Conservation (phyloP, 2,888 invertebrate genomes). For the Dinocampus coccinellae region DNA sequence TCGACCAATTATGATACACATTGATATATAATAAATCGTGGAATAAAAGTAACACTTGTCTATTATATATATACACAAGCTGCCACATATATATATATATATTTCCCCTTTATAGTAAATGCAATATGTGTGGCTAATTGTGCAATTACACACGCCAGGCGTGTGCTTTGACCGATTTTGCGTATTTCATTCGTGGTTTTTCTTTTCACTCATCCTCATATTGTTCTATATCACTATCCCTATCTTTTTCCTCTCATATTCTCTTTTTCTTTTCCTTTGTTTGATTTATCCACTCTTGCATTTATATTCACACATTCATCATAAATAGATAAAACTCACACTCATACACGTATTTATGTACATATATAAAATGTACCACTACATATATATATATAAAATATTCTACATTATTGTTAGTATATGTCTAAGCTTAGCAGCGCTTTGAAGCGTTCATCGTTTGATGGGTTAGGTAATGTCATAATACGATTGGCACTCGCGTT, state of each 20-base stretch:
- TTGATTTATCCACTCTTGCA: not conserved
- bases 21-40: not conserved
- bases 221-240: not conserved
- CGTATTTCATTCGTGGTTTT: not conserved
- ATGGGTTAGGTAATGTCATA: conserved; percentile 59
- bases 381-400: not conserved
- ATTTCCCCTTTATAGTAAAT: not conserved
- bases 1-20: not conserved
- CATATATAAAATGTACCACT: not conserved
- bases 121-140: not conserved
- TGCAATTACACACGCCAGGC: not conserved
- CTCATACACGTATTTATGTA: not conserved
- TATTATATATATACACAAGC: not conserved
- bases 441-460: conserved; percentile 58
- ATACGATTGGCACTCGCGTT: conserved; percentile 48
- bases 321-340: no score
- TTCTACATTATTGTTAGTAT: conserved; percentile 2
- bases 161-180: conserved; percentile 5
- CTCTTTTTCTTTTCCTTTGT: not conserved
- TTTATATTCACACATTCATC: not conserved
- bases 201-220: not conserved
- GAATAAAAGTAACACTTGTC: conserved; percentile 4
- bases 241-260: not conserved
- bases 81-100: conserved; percentile 5
- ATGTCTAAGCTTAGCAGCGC: conserved; percentile 39